These are phyloP conservation scores for Galbula dea DNA, from an alignment of 2,113 vertebrate genomes.

Conservation along the genomic window DNA sequence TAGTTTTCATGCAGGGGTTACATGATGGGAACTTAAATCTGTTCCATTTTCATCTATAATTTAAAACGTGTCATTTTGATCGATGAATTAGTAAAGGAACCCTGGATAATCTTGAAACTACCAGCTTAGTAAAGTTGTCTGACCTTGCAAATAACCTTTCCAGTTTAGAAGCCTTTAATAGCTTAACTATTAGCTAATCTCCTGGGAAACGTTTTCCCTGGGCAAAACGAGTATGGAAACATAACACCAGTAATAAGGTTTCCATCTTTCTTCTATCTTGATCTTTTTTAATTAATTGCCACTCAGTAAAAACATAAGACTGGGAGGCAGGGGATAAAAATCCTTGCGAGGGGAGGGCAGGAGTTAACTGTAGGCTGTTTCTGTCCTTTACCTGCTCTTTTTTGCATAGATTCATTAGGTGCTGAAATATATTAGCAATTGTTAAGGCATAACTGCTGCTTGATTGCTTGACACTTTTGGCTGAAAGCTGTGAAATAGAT, in stretches of 20 bases:
- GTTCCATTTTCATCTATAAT: conserved; percentile 61
- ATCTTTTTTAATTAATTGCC: conserved; percentile 61
- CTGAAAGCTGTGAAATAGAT: conserved; percentile 54
- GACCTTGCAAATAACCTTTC: conserved; percentile 59
- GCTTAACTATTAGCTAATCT: conserved; percentile 62
- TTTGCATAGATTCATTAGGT: conserved; percentile 71
- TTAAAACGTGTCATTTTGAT: conserved; percentile 65
- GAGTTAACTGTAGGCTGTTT: conserved; percentile 11
- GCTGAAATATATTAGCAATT: conserved; percentile 72
- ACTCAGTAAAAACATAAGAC: conserved; percentile 26
- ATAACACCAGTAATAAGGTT: conserved; percentile 48
- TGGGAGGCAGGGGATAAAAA: background rate
- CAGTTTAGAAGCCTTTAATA: conserved; percentile 63
- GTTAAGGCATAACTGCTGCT: conserved; percentile 60
- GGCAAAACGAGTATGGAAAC: conserved; percentile 45
- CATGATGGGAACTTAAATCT: conserved; percentile 35
- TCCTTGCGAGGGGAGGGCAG: background rate
- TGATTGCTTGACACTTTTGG: conserved; percentile 59
- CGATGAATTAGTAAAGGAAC: conserved; percentile 60
- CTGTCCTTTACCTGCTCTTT: conserved; percentile 36
- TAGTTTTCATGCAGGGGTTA: conserved; percentile 27
- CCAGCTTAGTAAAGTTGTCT: conserved; percentile 49
- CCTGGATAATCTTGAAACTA: conserved; percentile 53
- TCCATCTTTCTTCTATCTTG: conserved; percentile 60
- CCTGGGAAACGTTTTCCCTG: conserved; percentile 38